Evolutionary conservation across 2,888 invertebrate genomes (phyloP).

Genomic region (Ryuthela nishihirai): DNA sequence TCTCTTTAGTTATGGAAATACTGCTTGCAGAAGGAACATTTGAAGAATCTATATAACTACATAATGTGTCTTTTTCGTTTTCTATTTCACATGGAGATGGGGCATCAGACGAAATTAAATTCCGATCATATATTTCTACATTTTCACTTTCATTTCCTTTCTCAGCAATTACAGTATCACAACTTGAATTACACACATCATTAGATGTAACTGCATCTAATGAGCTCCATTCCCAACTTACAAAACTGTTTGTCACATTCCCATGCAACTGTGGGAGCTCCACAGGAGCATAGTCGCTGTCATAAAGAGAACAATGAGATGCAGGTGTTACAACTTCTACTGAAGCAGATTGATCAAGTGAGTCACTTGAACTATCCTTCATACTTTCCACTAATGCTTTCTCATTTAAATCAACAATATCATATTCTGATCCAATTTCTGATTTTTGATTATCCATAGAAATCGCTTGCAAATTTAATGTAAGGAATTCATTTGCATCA

Average conservation of each 20-base stretch:
- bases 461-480: not conserved
- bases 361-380: constrained; percentile 2
- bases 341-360: constrained; percentile 10
- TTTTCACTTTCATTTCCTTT: no score
- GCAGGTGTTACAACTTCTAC: not conserved
- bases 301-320: constrained; percentile 9
- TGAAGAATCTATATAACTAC: not conserved
- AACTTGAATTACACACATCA: no score
- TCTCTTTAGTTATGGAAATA: no score
- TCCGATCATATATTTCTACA: not conserved
- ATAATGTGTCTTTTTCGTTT: not conserved
- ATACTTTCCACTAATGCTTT: constrained; percentile 1
- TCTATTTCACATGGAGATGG: not conserved
- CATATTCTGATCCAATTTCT: constrained; percentile 10
- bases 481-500: constrained; percentile 9
- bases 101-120: not conserved
- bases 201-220: constrained; percentile 10
- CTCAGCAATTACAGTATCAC: no score
- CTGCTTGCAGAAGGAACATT: no score
- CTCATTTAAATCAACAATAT: constrained; percentile 7
- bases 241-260: constrained; percentile 10
- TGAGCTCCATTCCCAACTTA: constrained; percentile 27
- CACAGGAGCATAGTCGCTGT: constrained; percentile 10
- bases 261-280: constrained; percentile 18
- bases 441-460: not conserved